Evolutionary conservation across 2,113 vertebrate genomes (phyloP).

Genomic region (Neomonachus schauinslandi): DNA sequence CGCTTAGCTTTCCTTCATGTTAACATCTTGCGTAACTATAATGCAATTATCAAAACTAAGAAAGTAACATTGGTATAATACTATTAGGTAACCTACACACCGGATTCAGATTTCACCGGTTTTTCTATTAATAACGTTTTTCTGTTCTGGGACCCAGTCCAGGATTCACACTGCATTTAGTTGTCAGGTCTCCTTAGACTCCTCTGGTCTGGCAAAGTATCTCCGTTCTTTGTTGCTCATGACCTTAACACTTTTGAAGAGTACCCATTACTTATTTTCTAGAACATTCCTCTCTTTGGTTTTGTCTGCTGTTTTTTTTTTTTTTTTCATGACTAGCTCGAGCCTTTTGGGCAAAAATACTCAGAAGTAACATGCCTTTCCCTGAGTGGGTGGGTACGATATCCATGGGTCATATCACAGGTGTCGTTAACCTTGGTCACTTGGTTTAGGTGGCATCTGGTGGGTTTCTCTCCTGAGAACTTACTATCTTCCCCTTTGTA

Average conservation of each 20-base stretch:
- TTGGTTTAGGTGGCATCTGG: not conserved
- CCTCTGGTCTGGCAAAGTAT: not conserved
- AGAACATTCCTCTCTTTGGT: not conserved
- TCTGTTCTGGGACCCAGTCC: not conserved
- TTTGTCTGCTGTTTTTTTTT: not conserved
- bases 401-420: fast-evolving
- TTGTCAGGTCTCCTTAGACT: not conserved
- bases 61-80: not conserved
- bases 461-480: not conserved
- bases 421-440: too few relatives aligned
- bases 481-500: not conserved
- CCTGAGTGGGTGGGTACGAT: fast-evolving
- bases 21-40: not conserved
- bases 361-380: not conserved
- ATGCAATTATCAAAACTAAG: not conserved
- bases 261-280: not conserved
- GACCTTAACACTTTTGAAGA: not conserved
- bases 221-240: not conserved
- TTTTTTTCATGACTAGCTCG: not conserved
- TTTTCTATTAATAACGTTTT: not conserved
- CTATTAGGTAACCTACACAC: not conserved
- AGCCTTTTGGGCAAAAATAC: not conserved
- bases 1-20: not conserved
- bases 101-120: not conserved
- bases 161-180: not conserved